Conservation (phyloP, 2,888 invertebrate genomes). For the Oeneis ivallda region DNA sequence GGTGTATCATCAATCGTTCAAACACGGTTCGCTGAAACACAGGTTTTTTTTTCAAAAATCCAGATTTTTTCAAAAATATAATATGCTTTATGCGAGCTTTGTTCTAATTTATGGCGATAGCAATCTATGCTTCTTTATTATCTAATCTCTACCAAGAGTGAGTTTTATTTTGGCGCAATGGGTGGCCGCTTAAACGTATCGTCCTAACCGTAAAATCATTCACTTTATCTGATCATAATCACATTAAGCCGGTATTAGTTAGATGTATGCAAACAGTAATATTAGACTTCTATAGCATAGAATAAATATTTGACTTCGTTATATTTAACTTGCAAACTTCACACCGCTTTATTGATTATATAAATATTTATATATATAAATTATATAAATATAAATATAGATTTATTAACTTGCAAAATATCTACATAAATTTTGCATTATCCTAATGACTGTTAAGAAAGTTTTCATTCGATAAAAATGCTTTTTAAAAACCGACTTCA, state of each 20-base stretch:
- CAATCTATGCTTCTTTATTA: no score
- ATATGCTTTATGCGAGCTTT: no score
- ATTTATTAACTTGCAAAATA: constrained; percentile 9
- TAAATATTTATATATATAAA: no score
- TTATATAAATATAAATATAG: constrained; percentile 18
- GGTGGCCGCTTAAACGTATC: constrained; percentile 30
- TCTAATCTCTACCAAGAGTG: constrained; percentile 2
- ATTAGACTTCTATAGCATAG: constrained; percentile 15
- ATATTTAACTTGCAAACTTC: constrained; percentile 25
- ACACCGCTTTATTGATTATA: constrained; percentile 22
- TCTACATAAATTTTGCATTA: background rate
- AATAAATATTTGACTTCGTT: constrained; percentile 17
- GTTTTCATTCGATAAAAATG: background rate
- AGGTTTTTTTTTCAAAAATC: no score
- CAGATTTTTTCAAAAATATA: no score
- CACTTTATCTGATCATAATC: constrained; percentile 21
- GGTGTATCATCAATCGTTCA: no score
- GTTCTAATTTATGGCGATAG: no score
- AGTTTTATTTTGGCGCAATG: constrained; percentile 22
- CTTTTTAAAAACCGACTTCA: no score
- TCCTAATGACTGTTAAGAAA: background rate
- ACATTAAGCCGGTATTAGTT: constrained; percentile 22
- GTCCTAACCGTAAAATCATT: constrained; percentile 27
- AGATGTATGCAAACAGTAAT: constrained; percentile 26
- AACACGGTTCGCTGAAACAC: no score